phyloP scores from a whole-genome alignment of 1,140 invertebrate species.

The Daktulosphaira vitifoliae region DNA sequence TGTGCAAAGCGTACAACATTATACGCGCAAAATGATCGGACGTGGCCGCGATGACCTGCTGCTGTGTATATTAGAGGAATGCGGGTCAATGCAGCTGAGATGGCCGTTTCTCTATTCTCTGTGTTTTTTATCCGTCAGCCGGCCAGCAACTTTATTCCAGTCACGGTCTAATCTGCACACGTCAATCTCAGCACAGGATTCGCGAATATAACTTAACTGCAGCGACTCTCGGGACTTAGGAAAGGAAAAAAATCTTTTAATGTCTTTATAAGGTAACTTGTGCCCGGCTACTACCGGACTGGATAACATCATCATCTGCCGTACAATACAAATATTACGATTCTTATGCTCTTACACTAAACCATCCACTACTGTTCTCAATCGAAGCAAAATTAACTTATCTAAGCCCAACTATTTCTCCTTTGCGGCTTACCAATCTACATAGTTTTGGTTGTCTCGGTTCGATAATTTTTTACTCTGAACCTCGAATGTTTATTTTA shows the following conservation, averaged over 20 bases:
- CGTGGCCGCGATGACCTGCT: too few species aligned
- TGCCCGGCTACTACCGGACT: not conserved
- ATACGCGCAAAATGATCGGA: too few species aligned
- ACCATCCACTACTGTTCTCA: too few species aligned
- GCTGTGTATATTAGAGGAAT: slow-evolving; percentile 6
- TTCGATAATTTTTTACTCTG: too few species aligned
- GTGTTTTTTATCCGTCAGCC: not conserved
- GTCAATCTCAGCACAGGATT: not conserved
- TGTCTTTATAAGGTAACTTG: slow-evolving; percentile 26
- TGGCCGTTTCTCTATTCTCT: not conserved
- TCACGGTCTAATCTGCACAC: slow-evolving; percentile 29
- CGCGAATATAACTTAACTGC: not conserved
- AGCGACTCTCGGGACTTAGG: not conserved
- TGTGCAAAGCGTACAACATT: too few species aligned
- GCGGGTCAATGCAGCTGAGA: not conserved
- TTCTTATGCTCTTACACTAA: too few species aligned
- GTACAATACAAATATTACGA: too few species aligned
- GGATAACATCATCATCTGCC: slow-evolving; percentile 10
- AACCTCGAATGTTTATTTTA: too few species aligned
- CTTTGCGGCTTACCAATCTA: too few species aligned
- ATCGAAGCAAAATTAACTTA: too few species aligned
- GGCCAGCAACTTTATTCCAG: slow-evolving; percentile 15
- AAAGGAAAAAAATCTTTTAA: not conserved
- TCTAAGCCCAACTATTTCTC: too few species aligned
- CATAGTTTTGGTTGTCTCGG: too few species aligned